Percentiles rank a stretch among this genome's conserved stretches.
These are phyloP conservation scores for Chamaetylas fuelleborni DNA, from an alignment of 2,113 vertebrate species.

Conservation along the genomic window DNA sequence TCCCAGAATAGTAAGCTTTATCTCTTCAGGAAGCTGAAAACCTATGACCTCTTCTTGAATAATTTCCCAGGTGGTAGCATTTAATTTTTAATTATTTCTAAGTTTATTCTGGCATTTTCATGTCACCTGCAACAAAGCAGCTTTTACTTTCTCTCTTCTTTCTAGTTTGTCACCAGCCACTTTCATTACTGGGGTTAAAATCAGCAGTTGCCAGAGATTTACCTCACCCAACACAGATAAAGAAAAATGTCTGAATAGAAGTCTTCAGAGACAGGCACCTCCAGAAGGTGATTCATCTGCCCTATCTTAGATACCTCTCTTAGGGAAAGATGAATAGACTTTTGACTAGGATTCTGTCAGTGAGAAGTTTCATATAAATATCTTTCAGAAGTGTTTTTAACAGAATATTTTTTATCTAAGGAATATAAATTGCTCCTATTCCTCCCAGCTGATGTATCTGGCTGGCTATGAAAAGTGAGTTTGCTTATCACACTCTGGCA, in stretches of 20 bases:
- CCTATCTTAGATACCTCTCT: conserved; percentile 39
- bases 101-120: conserved; percentile 23
- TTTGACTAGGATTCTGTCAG: conserved; percentile 54
- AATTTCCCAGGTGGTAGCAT: not conserved
- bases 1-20: not conserved
- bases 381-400: conserved; percentile 50
- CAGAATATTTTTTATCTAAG: conserved; percentile 56
- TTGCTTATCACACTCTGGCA: not conserved
- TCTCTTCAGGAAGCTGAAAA: conserved; percentile 16
- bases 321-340: conserved; percentile 55
- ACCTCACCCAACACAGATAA: conserved; percentile 29
- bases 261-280: conserved; percentile 33
- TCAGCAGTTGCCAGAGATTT: not conserved
- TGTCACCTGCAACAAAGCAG: not conserved
- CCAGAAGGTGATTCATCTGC: conserved; percentile 51
- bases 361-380: conserved; percentile 51
- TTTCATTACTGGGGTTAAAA: conserved; percentile 36
- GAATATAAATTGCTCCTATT: conserved; percentile 42
- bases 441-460: conserved; percentile 3
- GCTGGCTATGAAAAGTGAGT: not conserved
- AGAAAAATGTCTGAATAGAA: conserved; percentile 40
- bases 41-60: conserved; percentile 1
- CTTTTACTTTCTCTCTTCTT: not conserved
- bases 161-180: not conserved
- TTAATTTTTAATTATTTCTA: conserved; percentile 32